Base-by-base conservation (phyloP, 2,888 invertebrate species). In the Caenorhabditis auriculariae region DNA sequence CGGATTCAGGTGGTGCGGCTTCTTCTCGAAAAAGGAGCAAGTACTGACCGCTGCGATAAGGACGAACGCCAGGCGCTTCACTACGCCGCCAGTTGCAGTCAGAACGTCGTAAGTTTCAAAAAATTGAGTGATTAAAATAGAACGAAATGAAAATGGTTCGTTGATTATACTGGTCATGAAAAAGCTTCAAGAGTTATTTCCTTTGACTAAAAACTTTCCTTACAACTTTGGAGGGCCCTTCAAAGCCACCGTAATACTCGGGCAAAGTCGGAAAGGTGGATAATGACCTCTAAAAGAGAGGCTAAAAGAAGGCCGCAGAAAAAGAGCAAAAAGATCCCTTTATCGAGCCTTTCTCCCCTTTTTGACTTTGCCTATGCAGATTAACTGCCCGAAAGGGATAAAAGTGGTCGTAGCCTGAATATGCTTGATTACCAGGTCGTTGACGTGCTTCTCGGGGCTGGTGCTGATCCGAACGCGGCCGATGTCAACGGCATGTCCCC, bases 401-500 rank as follows among this genome's bases (percentile, higher is more conserved):
- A n/a, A n/a, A n/a, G n/a, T n/a, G 9, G 9, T 12, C 7, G 9
- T 41, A 41, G 6, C 7, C 7, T 41, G 7, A 12, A 7, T 6
- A n/a, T n/a, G n/a, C n/a, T n/a, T 52, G 9, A 35, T 48, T 21
- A 39, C 23, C 29, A 65, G 81, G 57, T 68, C 4, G 70, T 62
- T 2, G 67, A 68, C n/a, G 48, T 35, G 7, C 56, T 73, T 15
- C 52, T 73, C 9, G 37, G 41, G 26, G 57, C 65, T 7, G 69
- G 67, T 23, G 60, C 59, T 17, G 71, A 73, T 35, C 64, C 71
- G 19, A 73, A 73, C 56, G 58, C 72, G 21, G 47, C 38, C 1
- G 65, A 68, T 55, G 15, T 28, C 28, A 29, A 49, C 4, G 68
- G 72, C 27, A 74, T 69, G 58, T 75, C 75, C 7, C 71, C 76